Evolutionary conservation across 2,113 vertebrate species (phyloP).

Genomic region (Macroglossus sobrinus): DNA sequence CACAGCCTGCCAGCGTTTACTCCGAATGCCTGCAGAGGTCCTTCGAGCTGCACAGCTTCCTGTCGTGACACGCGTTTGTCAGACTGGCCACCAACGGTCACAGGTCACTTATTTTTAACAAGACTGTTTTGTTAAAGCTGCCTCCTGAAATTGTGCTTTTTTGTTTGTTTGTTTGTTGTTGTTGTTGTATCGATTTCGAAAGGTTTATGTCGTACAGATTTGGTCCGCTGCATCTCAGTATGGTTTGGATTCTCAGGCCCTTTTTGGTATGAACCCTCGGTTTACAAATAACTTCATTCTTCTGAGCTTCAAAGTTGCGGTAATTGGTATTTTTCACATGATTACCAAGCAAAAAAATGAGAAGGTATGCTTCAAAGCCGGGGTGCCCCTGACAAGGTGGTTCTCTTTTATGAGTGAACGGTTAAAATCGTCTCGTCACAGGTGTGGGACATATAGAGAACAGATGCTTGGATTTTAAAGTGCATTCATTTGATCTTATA

Average conservation of each 20-base stretch:
- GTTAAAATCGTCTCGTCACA: constrained; percentile 71
- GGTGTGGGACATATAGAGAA: constrained; percentile 72
- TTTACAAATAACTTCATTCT: constrained; percentile 69
- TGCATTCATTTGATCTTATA: not conserved
- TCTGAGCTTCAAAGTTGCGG: constrained; percentile 64
- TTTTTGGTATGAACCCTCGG: constrained; percentile 72
- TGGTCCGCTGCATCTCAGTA: constrained; percentile 25
- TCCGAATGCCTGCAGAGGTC: not conserved
- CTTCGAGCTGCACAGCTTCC: not conserved
- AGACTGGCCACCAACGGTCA: constrained; percentile 13
- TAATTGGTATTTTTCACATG: constrained; percentile 83
- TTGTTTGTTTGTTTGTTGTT: constrained; percentile 69
- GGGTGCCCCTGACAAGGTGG: constrained; percentile 1
- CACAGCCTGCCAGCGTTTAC: not conserved
- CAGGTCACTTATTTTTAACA: constrained; percentile 43
- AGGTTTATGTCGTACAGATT: constrained; percentile 76
- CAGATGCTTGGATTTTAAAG: constrained; percentile 74
- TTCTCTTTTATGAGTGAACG: constrained; percentile 61
- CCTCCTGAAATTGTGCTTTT: constrained; percentile 66
- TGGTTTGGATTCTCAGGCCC: constrained; percentile 71
- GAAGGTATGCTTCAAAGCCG: constrained; percentile 35
- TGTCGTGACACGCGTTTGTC: not conserved
- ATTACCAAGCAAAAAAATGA: constrained; percentile 46
- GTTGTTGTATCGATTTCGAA: constrained; percentile 78
- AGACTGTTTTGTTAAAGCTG: constrained; percentile 56